A percentile compares a stretch with the other conserved stretches of the same genome.
phyloP scores from a whole-genome alignment of 2,888 invertebrate genomes.

The Hyposoter dolosus region DNA sequence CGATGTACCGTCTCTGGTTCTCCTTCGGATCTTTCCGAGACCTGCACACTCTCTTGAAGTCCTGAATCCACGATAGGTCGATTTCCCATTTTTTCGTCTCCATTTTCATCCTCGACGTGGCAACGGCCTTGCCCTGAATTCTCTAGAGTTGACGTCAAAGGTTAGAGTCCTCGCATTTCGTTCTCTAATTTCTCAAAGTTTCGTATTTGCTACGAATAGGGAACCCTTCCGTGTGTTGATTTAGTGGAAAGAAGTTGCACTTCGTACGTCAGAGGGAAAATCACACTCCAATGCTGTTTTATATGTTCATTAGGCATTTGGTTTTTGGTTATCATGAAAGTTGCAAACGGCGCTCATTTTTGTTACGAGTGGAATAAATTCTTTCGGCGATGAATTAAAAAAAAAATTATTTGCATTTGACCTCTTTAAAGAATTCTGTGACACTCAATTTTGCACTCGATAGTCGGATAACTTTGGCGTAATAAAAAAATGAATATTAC shows the following conservation, averaged over 20 bases:
- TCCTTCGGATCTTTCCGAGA: slow-evolving; percentile 45
- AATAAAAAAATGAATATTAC: no score
- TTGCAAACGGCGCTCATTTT: not conserved
- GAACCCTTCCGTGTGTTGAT: not conserved
- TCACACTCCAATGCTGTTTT: not conserved
- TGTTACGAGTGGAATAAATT: not conserved
- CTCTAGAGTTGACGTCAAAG: not conserved
- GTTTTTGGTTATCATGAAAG: not conserved
- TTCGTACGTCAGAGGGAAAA: not conserved
- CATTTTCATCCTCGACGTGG: slow-evolving; percentile 8
- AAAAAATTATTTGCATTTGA: not conserved
- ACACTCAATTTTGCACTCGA: no score
- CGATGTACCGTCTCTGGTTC: slow-evolving; percentile 50
- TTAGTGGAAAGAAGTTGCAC: no score
- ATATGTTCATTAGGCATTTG: not conserved
- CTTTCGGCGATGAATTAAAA: not conserved
- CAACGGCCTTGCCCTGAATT: slow-evolving; percentile 13
- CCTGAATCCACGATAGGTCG: slow-evolving; percentile 38
- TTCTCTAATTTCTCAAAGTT: not conserved
- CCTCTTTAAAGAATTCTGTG: no score
- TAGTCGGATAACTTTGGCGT: no score
- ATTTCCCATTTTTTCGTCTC: slow-evolving; percentile 9
- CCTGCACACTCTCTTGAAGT: slow-evolving; percentile 31
- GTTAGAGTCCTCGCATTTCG: not conserved
- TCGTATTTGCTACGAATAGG: not conserved